Evolutionary conservation across 2,888 invertebrate species (phyloP), one percentile per base, ranked within the genome.

Genomic region (Endomychus coccineus): DNA sequence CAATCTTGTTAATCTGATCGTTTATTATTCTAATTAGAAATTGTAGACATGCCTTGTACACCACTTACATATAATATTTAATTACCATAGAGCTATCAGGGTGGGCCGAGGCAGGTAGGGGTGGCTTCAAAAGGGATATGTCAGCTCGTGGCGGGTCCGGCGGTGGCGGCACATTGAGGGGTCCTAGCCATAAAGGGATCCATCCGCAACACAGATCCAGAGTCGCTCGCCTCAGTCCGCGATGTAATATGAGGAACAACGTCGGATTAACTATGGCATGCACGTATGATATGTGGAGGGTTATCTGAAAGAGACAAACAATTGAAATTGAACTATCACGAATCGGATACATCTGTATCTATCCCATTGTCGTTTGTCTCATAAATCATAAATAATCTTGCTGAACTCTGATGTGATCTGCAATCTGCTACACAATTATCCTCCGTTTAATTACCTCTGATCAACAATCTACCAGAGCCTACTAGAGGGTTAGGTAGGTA

Each of bases 221-320:
- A 22, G 80, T 72, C 0, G 84, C 85, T 34, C 78, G 72, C 11
- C 85, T 71, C 42, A 86, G 69, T 2, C 84, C 84, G 17, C 80
- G 75, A 59, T 87, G 86, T 36, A 87, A 70, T 31, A 81, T 78
- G 62, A 88, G 73, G 66, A 87, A 85, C 47, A 87, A 70, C 21
- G 82, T 76, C 2, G 87, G 87, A 60, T 87, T 87, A 49, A 86
- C 83, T 53, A 86, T 85, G 19, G 87, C 85, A 67, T 88, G 88
- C 47, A 85, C 80, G 69, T 86, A 86, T 48, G 87, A 86, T 67
- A 87, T 84, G 74, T 87, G 86, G 52, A 88, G 73, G 32, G 85
- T 84, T 54, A 87, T 82, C 83, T 85, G 75, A 47, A 72, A 73
- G n/a, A n/a, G n/a, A n/a, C n/a, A n/a, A n/a, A n/a, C n/a, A n/a